Conservation (phyloP, 1,140 invertebrate genomes). For the Drosophila persimilis region DNA sequence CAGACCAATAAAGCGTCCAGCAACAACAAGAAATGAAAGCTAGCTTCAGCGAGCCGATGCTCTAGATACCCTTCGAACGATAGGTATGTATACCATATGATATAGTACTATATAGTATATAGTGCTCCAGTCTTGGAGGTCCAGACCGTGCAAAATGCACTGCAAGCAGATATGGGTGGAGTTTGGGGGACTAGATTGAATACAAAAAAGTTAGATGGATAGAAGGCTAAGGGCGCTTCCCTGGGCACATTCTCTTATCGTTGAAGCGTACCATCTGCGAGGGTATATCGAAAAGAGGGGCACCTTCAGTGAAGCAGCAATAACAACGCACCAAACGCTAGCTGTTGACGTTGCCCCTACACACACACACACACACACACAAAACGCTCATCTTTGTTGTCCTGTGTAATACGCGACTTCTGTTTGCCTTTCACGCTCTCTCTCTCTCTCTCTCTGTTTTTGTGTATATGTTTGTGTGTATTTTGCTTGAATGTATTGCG, state of each 20-base stretch:
- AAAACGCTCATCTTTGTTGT: slow-evolving; percentile 17
- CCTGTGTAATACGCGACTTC: slow-evolving; percentile 40
- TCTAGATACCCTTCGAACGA: too few species aligned
- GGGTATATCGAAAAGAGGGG: slow-evolving; percentile 13
- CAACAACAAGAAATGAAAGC: slow-evolving; percentile 11
- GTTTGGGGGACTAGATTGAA: too few species aligned
- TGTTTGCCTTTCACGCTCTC: slow-evolving; percentile 17
- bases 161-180: too few species aligned
- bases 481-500: slow-evolving; percentile 21
- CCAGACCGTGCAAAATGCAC: too few species aligned
- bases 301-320: slow-evolving; percentile 55
- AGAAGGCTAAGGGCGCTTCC: too few species aligned
- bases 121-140: too few species aligned
- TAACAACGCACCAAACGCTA: slow-evolving; percentile 60
- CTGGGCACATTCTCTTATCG: too few species aligned
- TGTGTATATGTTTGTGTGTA: slow-evolving; percentile 6
- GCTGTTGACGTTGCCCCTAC: slow-evolving; percentile 44
- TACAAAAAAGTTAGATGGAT: too few species aligned
- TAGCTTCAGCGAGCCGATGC: too few species aligned
- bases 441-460: background rate
- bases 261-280: background rate
- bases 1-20: slow-evolving; percentile 61
- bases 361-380: slow-evolving; percentile 13
- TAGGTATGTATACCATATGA: too few species aligned
- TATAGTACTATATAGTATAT: too few species aligned